These are phyloP conservation scores for Stegophylla sp. DNA, from an alignment of 2,888 invertebrate species.

Conservation along the genomic window DNA sequence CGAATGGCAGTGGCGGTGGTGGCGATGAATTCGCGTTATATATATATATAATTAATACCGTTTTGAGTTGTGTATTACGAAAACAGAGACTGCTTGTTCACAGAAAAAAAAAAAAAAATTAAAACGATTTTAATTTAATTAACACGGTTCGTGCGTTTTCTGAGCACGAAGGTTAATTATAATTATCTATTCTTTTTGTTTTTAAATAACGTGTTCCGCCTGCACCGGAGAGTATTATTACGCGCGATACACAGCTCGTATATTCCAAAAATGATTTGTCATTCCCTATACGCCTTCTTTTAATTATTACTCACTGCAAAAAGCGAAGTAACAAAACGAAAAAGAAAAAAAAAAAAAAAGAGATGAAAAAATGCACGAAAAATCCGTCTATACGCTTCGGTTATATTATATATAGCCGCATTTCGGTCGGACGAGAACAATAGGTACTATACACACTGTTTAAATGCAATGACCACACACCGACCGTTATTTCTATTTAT, in stretches of 20 bases:
- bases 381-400: background rate
- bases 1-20: background rate
- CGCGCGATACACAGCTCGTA: background rate
- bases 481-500: background rate
- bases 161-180: constrained; percentile 42
- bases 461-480: background rate
- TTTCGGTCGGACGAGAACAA: constrained; percentile 25
- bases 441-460: background rate
- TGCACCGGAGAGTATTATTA: background rate
- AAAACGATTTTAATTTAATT: constrained; percentile 55
- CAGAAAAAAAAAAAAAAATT: constrained; percentile 23
- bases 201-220: constrained; percentile 30
- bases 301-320: constrained; percentile 39
- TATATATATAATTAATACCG: constrained; percentile 43
- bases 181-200: constrained; percentile 39
- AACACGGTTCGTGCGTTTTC: constrained; percentile 47
- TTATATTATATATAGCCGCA: background rate
- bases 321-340: constrained; percentile 20
- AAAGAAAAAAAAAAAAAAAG: background rate
- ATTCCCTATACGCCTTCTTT: constrained; percentile 24
- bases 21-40: constrained; percentile 26
- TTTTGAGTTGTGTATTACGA: constrained; percentile 2
- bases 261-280: constrained; percentile 48
- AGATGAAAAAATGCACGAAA: background rate
- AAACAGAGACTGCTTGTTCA: constrained; percentile 29